Evolutionary conservation across 2,888 invertebrate genomes (phyloP), one percentile per base, ranked within the genome.

Genomic region (Macaria notata): DNA sequence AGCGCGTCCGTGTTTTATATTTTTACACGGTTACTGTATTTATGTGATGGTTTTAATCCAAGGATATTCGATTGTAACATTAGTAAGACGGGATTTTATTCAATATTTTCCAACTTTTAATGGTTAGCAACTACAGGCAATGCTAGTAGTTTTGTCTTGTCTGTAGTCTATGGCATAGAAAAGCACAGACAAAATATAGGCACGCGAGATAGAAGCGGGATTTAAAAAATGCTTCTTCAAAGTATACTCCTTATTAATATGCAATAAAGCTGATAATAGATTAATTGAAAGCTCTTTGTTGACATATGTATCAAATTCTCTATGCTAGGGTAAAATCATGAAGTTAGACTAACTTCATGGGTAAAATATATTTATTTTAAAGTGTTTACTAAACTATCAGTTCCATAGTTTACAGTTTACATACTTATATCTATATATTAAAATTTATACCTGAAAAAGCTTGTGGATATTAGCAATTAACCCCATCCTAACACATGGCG

Each of bases 61-160:
- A 83, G 68, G 79, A 78, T 81, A 76, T 83, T 85, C 83, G 73
- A 81, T 77, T 86, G 88, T 88, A 92, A 91, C 92, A 92, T 91
- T 88, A 91, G 91, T 88, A 86, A 85, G 78, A 81, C 69, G 70
- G 82, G 70, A 78, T 79, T 80, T 84, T 82, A 83, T 86, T 80
- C 85, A 83, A 83, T 86, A 86, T 86, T 90, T 84, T 84, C 81
- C 80, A 82, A 83, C 81, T 81, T 41, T 88, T 79, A 87, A 84
- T 90, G 91, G 91, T 90, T 91, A 89, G 89, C 89, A 91, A 90
- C 88, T 89, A 86, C 81, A 83, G 86, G 88, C 88, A 91, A 89
- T 88, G 88, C 86, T 86, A 87, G 81, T 83, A 86, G 84, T 88
- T 85, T 86, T 83, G 83, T 84, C 85, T 83, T 79, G 72, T 88